These are phyloP conservation scores for Apteryx owenii DNA, from an alignment of 2,113 vertebrate species.

Conservation along the genomic window DNA sequence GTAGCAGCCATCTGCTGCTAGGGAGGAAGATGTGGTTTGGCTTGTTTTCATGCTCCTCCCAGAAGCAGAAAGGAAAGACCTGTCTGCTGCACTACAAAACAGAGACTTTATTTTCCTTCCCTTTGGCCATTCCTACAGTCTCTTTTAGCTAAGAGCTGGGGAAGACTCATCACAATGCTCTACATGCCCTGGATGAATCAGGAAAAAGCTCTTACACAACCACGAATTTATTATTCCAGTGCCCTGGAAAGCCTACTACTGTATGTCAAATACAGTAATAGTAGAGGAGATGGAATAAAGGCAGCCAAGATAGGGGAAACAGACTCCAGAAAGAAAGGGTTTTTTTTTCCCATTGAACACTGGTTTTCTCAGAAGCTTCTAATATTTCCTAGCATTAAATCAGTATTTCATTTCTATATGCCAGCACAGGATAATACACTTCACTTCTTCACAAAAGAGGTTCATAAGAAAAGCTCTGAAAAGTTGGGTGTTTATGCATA, in stretches of 20 bases:
- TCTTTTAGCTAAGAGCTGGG: neutral
- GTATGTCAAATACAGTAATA: neutral
- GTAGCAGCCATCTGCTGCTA: neutral
- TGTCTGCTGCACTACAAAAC: neutral
- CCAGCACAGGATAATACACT: neutral
- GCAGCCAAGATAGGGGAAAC: neutral
- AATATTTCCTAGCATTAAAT: neutral
- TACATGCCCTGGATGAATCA: neutral
- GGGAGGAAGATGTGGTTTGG: neutral
- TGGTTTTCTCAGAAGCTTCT: neutral
- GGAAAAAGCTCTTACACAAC: neutral
- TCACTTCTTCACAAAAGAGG: neutral
- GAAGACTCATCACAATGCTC: neutral
- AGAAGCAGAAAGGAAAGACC: constrained; percentile 21
- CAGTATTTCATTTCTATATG: neutral
- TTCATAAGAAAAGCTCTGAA: neutral
- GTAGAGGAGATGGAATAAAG: neutral
- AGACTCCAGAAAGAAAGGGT: neutral
- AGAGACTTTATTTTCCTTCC: neutral
- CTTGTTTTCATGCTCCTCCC: constrained; percentile 53
- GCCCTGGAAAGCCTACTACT: neutral
- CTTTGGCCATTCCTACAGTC: neutral
- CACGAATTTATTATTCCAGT: neutral
- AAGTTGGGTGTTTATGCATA: neutral
- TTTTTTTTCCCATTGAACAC: neutral